These are phyloP conservation scores for Coreius guichenoti DNA, from an alignment of 2,797 vertebrate species.

Conservation along the genomic window DNA sequence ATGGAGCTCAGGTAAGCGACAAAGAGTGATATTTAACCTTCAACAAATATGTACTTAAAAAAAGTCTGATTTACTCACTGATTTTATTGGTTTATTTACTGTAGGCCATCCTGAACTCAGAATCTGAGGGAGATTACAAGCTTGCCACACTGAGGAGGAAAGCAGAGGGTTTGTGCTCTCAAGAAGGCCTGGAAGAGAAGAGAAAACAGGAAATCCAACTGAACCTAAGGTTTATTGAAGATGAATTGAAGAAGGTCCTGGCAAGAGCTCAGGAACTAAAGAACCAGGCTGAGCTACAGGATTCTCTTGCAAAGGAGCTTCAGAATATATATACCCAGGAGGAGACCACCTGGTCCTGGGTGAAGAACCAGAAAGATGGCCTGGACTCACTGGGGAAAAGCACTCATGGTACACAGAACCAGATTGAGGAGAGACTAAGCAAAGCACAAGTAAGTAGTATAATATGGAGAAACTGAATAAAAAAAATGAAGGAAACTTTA, in stretches of 20 bases:
- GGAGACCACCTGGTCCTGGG: conserved; percentile 76
- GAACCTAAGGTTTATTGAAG: conserved; percentile 62
- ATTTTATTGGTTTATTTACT: conserved; percentile 33
- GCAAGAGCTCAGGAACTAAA: conserved; percentile 64
- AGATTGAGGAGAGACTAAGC: conserved; percentile 73
- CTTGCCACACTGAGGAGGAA: conserved; percentile 72
- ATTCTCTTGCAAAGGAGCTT: conserved; percentile 64
- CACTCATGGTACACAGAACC: conserved; percentile 57
- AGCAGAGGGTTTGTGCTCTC: conserved; percentile 66
- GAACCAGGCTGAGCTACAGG: conserved; percentile 62
- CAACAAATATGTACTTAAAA: neutral
- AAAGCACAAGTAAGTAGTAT: conserved; percentile 79
- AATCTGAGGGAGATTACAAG: conserved; percentile 77
- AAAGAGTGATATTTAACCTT: neutral
- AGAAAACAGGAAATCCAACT: conserved; percentile 66
- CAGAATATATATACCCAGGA: conserved; percentile 72
- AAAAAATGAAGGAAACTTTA: neutral
- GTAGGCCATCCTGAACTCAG: conserved; percentile 81
- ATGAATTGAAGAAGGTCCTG: conserved; percentile 69
- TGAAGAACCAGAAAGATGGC: conserved; percentile 74
- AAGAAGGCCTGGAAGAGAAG: conserved; percentile 64
- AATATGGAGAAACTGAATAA: neutral
- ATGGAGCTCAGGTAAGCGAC: conserved; percentile 67
- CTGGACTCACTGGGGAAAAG: conserved; percentile 69
- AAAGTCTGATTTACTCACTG: conserved; percentile 11